phyloP scores from a whole-genome alignment of 2,888 invertebrate species.

The Linnaemya tessellans region DNA sequence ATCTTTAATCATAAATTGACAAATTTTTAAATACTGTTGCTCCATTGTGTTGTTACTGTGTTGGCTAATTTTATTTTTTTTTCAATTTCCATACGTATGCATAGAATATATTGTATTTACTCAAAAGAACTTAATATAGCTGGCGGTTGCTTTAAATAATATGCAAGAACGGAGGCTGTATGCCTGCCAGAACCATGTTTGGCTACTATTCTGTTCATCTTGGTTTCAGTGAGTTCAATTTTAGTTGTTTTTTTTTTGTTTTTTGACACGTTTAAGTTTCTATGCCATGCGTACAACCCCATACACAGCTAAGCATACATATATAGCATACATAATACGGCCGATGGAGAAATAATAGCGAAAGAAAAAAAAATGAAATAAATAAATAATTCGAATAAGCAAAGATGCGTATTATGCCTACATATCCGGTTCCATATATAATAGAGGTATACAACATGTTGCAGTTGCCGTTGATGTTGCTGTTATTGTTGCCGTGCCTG shows the following conservation, averaged over 20 bases:
- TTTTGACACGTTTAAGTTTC: conserved; percentile 31
- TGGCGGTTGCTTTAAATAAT: conserved; percentile 69
- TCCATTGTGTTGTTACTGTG: conserved; percentile 16
- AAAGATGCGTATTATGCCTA: conserved; percentile 77
- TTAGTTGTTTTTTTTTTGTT: neutral
- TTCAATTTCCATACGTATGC: neutral
- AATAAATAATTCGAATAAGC: conserved; percentile 32
- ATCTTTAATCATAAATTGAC: too few species aligned
- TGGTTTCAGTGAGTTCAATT: conserved; percentile 11
- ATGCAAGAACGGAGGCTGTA: conserved; percentile 68
- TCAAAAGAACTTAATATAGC: conserved; percentile 64
- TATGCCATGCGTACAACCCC: conserved; percentile 48
- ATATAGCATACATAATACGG: conserved; percentile 25
- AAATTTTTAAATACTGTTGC: neutral
- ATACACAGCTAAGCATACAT: neutral
- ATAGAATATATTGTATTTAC: conserved; percentile 45
- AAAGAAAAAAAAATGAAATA: too few species aligned
- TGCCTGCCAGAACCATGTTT: conserved; percentile 63
- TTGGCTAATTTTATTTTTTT: neutral
- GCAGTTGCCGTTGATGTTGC: conserved; percentile 11
- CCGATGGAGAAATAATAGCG: conserved; percentile 39
- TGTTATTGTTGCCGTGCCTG: conserved; percentile 27
- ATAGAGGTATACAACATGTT: conserved; percentile 68
- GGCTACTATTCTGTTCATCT: conserved; percentile 56
- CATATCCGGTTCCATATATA: conserved; percentile 80